Evolutionary conservation across 2,113 vertebrate genomes (phyloP).

Genomic region (Leptosomus discolor): DNA sequence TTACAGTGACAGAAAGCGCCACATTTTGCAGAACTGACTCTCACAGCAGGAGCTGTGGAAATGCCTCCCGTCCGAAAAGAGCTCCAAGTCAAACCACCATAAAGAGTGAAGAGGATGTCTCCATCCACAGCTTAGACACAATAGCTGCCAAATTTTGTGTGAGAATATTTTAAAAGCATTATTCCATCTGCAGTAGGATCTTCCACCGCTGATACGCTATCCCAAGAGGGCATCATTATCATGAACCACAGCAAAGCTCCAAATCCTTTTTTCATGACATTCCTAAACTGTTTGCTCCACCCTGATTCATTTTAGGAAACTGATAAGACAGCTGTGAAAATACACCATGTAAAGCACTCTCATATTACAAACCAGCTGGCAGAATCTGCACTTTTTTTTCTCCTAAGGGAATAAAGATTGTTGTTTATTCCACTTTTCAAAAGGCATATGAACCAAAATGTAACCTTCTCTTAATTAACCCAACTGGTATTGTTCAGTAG

Average conservation of each 20-base stretch:
- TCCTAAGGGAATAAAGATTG: background rate
- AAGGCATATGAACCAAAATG: background rate
- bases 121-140: background rate
- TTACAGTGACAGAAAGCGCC: background rate
- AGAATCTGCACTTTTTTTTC: background rate
- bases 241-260: slow-evolving; percentile 27
- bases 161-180: background rate
- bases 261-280: slow-evolving; percentile 15
- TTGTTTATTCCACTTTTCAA: slow-evolving; percentile 47
- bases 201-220: background rate
- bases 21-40: background rate
- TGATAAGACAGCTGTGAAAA: slow-evolving; percentile 78
- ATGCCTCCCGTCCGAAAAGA: background rate
- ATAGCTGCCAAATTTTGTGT: background rate
- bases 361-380: slow-evolving; percentile 40
- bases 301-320: slow-evolving; percentile 66
- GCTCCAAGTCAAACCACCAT: background rate
- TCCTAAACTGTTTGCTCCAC: slow-evolving; percentile 55
- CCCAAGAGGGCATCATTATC: slow-evolving; percentile 47
- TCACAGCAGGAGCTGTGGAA: background rate
- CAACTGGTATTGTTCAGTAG: background rate
- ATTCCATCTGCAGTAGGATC: background rate
- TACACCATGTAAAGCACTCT: slow-evolving; percentile 19
- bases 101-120: background rate
- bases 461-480: background rate